A percentile compares a stretch with the other conserved stretches of the same genome.
Conservation (phyloP, 2,113 vertebrate species). For the Phasianus colchicus region DNA sequence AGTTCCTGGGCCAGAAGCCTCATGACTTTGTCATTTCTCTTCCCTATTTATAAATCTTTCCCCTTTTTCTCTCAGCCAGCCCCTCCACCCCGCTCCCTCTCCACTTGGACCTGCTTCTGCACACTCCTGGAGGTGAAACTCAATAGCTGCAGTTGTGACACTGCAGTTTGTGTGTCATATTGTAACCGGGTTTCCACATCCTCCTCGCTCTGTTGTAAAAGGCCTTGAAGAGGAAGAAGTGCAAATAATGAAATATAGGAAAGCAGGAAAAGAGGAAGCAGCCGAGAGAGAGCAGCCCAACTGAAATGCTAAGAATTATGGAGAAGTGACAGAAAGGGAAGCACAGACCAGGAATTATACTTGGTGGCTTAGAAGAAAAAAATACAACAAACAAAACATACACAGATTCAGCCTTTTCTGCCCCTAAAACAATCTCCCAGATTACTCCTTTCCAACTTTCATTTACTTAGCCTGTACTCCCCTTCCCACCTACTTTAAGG, state of each 20-base stretch:
- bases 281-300: constrained; percentile 81
- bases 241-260: constrained; percentile 94
- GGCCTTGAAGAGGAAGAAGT: constrained; percentile 91
- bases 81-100: background rate
- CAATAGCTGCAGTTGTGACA: constrained; percentile 62
- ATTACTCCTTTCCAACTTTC: background rate
- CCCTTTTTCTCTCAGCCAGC: background rate
- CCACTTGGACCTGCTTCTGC: background rate
- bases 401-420: background rate
- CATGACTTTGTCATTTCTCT: background rate
- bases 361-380: constrained; percentile 37
- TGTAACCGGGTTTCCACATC: constrained; percentile 89
- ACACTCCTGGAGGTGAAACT: constrained; percentile 43
- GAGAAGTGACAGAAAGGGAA: constrained; percentile 99
- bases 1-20: background rate
- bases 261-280: constrained; percentile 96
- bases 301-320: constrained; percentile 92
- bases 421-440: background rate
- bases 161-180: constrained; percentile 82
- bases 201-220: constrained; percentile 82
- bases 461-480: background rate
- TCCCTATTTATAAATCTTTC: background rate
- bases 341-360: constrained; percentile 87
- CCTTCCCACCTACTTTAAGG: background rate
- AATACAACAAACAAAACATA: background rate